Evolutionary conservation across 1,140 invertebrate species (phyloP).

Genomic region (Lepidurus couesii): DNA sequence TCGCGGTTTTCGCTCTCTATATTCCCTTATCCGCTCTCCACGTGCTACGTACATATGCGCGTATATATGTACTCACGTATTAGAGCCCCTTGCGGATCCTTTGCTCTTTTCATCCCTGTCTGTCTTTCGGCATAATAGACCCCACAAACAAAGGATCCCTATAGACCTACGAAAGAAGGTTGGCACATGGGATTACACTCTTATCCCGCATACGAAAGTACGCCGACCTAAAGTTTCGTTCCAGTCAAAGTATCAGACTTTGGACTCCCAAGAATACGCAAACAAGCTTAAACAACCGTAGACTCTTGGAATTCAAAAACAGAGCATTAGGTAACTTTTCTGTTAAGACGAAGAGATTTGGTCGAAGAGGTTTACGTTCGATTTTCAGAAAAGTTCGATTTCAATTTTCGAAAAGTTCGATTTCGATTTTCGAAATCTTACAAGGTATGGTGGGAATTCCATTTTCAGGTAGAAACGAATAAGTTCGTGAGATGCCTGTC

Average conservation of each 20-base stretch:
- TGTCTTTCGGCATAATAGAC: conserved; percentile 15
- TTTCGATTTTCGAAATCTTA: too few relatives aligned
- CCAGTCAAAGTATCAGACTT: background rate
- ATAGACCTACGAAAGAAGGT: conserved; percentile 16
- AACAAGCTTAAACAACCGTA: background rate
- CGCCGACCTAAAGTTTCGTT: background rate
- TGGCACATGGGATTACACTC: conserved; percentile 4
- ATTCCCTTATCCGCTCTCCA: background rate
- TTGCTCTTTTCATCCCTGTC: background rate
- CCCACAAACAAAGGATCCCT: conserved; percentile 17
- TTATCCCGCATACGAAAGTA: background rate
- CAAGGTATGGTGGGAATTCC: too few relatives aligned
- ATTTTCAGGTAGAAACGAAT: too few relatives aligned
- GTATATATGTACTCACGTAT: background rate
- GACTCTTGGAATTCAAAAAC: too few relatives aligned
- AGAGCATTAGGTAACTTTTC: too few relatives aligned
- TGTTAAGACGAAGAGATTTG: too few relatives aligned
- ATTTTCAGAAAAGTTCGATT: too few relatives aligned
- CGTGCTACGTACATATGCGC: background rate
- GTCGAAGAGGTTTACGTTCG: too few relatives aligned
- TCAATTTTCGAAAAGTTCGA: too few relatives aligned
- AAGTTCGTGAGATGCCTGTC: too few relatives aligned
- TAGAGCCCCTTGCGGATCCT: background rate
- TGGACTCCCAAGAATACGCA: background rate
- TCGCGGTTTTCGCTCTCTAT: background rate